Conservation (phyloP, 2,888 invertebrate genomes). For the Ellobium chinense region DNA sequence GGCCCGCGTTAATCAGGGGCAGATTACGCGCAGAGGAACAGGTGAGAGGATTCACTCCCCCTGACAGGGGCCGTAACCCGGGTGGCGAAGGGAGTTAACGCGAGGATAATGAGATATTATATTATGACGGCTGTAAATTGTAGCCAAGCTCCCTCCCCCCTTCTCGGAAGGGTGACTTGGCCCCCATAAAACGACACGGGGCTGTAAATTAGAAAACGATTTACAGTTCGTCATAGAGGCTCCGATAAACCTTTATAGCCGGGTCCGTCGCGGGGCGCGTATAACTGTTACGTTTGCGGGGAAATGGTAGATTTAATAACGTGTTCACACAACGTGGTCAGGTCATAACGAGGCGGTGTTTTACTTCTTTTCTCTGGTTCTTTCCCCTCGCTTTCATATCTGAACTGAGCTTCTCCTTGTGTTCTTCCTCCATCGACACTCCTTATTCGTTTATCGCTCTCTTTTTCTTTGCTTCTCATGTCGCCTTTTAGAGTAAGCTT, state of each 20-base stretch:
- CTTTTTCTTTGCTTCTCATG: too few relatives aligned
- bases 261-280: background rate
- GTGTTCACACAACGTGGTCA: too few relatives aligned
- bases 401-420: too few relatives aligned
- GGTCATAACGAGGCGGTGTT: too few relatives aligned
- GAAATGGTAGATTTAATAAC: too few relatives aligned
- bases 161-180: background rate
- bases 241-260: background rate
- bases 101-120: background rate
- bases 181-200: background rate
- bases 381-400: too few relatives aligned
- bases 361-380: too few relatives aligned
- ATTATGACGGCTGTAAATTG: background rate
- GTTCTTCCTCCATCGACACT: too few relatives aligned
- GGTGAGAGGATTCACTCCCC: slow-evolving; percentile 7
- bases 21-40: background rate
- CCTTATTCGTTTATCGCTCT: too few relatives aligned
- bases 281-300: too few relatives aligned
- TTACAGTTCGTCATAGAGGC: background rate
- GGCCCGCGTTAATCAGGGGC: background rate
- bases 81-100: background rate
- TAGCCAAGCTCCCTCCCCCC: background rate
- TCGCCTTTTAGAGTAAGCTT: too few relatives aligned
- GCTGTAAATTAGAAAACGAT: background rate
- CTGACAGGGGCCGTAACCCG: background rate